Percentiles rank a stretch among this genome's conserved stretches.
Conservation (phyloP, 2,888 invertebrate genomes). For the Coelinius sp. region DNA sequence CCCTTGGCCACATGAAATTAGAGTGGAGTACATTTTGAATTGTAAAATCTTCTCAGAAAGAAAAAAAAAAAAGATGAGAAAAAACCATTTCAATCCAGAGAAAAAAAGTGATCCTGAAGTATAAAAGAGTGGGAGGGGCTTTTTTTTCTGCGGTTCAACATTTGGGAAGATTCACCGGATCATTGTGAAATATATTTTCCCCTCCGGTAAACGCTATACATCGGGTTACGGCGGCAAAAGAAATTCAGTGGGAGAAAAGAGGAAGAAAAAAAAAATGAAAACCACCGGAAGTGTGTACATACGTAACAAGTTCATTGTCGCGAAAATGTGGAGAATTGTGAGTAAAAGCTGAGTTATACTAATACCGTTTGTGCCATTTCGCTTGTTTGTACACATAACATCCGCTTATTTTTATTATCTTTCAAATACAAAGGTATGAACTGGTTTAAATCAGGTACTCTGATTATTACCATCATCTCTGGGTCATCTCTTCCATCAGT, state of each 20-base stretch:
- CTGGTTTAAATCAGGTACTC: background rate
- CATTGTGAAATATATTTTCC: background rate
- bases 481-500: background rate
- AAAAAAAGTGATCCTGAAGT: conserved; percentile 8
- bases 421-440: background rate
- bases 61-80: background rate
- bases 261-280: background rate
- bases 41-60: background rate
- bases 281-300: background rate
- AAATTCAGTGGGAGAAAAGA: background rate
- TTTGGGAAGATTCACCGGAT: conserved; percentile 10
- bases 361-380: conserved; percentile 12
- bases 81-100: background rate
- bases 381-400: conserved; percentile 7
- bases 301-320: conserved; percentile 21
- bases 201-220: background rate
- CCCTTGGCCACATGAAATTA: conserved; percentile 16
- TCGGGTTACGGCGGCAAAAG: conserved; percentile 1
- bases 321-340: background rate
- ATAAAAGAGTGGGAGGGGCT: background rate
- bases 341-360: conserved; percentile 10
- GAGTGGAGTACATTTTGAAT: background rate
- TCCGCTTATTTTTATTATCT: background rate
- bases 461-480: background rate
- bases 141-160: conserved; percentile 14